Percentiles rank a stretch among this genome's conserved stretches.
Evolutionary conservation across 30 jellyfish, hydroid and myxozoan species (phyloP).

Genomic region (Catostylus mosaicus): DNA sequence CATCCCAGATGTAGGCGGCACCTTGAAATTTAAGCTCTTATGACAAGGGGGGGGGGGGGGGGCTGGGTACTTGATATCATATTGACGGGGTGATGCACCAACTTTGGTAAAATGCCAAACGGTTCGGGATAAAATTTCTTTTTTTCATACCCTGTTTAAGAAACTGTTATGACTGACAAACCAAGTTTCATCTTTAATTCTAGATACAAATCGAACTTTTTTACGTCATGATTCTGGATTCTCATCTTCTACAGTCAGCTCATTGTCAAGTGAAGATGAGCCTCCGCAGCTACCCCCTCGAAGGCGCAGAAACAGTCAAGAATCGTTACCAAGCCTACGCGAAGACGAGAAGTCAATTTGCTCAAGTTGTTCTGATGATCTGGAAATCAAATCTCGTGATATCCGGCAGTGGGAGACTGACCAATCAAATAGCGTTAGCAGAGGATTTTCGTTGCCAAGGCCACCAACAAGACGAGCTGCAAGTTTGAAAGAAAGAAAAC

Average conservation of each 20-base stretch:
- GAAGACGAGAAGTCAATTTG: not conserved
- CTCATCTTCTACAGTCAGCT: conserved; percentile 34
- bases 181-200: not conserved
- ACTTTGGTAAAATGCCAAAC: too few species aligned
- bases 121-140: too few species aligned
- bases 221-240: conserved; percentile 45
- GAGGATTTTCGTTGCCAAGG: not conserved
- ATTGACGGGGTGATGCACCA: too few species aligned
- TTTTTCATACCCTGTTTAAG: too few species aligned
- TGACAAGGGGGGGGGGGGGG: too few species aligned
- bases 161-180: too few species aligned
- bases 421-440: not conserved
- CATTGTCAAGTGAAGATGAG: conserved; percentile 19
- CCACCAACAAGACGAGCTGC: not conserved
- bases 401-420: not conserved
- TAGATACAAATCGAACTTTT: conserved; percentile 1
- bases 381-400: not conserved
- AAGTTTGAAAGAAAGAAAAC: not conserved
- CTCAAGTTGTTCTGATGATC: conserved; percentile 8
- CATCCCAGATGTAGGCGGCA: too few species aligned
- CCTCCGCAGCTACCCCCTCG: conserved; percentile 61
- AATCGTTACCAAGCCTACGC: conserved; percentile 6
- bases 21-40: too few species aligned
- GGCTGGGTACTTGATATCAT: too few species aligned
- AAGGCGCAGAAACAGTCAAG: conserved; percentile 21